A percentile compares a stretch with the other conserved stretches of the same genome.
These are phyloP conservation scores for Drosophila kikkawai DNA, from an alignment of 1,140 invertebrate species.

Conservation along the genomic window DNA sequence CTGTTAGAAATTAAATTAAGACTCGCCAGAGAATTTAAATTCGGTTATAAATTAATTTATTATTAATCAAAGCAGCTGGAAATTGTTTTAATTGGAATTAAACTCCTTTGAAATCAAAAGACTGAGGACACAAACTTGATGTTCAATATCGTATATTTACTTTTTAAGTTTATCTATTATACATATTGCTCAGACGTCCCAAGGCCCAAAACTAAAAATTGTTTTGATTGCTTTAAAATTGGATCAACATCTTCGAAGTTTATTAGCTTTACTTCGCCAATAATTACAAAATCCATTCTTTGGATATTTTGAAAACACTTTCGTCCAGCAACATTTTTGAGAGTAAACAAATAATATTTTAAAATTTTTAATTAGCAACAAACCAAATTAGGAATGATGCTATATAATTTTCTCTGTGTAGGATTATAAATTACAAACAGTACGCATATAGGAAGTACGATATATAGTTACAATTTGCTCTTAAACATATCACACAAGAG, in stretches of 20 bases:
- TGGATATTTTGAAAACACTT: constrained; percentile 6
- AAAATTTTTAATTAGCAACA: constrained; percentile 21
- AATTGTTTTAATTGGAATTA: constrained; percentile 15
- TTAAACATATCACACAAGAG: constrained; percentile 80
- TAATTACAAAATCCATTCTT: constrained; percentile 9
- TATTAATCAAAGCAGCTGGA: too few species aligned
- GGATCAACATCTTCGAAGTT: constrained; percentile 64
- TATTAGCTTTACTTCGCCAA: constrained; percentile 62
- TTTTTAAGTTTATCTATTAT: constrained; percentile 12
- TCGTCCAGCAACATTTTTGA: constrained; percentile 2
- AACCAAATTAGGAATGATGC: background rate
- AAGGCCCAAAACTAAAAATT: constrained; percentile 48
- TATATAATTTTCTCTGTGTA: constrained; percentile 47
- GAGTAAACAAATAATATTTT: constrained; percentile 12
- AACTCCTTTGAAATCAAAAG: constrained; percentile 18
- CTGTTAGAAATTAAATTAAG: constrained; percentile 67
- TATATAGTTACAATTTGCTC: constrained; percentile 58
- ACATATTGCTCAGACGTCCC: constrained; percentile 71
- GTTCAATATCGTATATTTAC: constrained; percentile 54
- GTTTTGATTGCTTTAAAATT: constrained; percentile 22
- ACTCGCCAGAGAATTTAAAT: background rate
- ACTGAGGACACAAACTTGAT: constrained; percentile 47
- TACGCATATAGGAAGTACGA: constrained; percentile 70
- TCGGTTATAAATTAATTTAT: background rate
- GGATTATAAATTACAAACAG: constrained; percentile 68